A percentile compares a stretch with the other conserved stretches of the same genome.
phyloP scores from a whole-genome alignment of 2,113 vertebrate species.

The Limnothrissa miodon region DNA sequence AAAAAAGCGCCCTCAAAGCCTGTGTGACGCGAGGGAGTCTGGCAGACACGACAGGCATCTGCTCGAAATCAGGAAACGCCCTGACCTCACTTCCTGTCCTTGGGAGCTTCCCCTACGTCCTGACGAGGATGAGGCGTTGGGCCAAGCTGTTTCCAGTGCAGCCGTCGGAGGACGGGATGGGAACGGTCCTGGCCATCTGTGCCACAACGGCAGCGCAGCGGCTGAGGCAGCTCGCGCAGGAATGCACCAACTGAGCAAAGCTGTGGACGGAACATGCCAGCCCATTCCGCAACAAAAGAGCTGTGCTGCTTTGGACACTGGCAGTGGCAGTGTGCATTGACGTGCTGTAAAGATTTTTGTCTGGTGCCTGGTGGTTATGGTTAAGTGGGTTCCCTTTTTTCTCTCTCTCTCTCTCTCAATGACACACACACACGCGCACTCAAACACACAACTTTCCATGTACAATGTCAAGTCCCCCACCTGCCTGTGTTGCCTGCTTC shows the following conservation, averaged over 20 bases:
- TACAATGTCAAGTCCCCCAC: neutral
- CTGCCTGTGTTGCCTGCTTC: neutral
- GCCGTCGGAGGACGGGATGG: neutral
- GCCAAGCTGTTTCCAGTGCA: neutral
- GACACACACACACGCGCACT: neutral
- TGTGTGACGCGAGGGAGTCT: neutral
- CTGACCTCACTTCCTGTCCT: constrained; percentile 51
- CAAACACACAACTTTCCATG: neutral
- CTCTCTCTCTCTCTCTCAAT: too few species aligned
- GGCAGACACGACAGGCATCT: constrained; percentile 53
- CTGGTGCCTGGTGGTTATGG: neutral
- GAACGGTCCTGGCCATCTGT: neutral
- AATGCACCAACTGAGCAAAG: constrained; percentile 2
- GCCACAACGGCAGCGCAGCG: neutral
- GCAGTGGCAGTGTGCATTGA: neutral
- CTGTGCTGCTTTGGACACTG: neutral
- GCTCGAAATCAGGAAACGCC: constrained; percentile 49
- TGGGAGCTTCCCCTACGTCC: constrained; percentile 17
- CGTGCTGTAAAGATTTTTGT: neutral
- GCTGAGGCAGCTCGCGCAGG: neutral
- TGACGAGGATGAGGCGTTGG: neutral
- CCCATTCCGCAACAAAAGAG: neutral
- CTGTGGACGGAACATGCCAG: neutral
- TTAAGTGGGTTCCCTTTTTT: neutral
- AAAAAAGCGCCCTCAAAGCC: neutral